Evolutionary conservation across 1,140 invertebrate species (phyloP).

Genomic region (Mesaphorura yosii): DNA sequence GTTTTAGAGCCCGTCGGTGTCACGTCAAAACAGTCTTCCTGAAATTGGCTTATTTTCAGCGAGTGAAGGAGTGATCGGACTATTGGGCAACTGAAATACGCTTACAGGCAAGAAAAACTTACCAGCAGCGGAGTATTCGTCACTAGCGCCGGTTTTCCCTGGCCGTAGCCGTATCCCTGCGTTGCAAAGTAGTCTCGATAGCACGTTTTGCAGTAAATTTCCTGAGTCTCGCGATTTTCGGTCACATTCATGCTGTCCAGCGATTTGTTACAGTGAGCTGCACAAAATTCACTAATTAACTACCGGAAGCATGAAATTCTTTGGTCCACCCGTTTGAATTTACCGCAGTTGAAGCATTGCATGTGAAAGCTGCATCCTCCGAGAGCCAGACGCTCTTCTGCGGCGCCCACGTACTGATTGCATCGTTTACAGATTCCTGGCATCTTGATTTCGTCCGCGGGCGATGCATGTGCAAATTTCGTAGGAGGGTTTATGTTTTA

Average conservation of each 20-base stretch:
- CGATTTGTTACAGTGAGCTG: conserved; percentile 9
- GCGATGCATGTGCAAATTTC: too few species aligned
- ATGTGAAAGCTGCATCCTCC: conserved; percentile 2
- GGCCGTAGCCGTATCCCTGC: conserved; percentile 12
- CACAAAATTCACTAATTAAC: not conserved
- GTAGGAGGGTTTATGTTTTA: too few species aligned
- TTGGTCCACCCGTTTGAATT: not conserved
- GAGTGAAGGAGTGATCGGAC: not conserved
- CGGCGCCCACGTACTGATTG: conserved; percentile 3
- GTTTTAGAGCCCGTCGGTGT: not conserved
- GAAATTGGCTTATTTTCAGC: not conserved
- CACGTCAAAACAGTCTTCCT: not conserved
- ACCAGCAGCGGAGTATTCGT: not conserved
- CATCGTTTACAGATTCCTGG: conserved; percentile 10
- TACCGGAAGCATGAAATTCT: not conserved
- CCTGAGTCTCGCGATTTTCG: conserved; percentile 9
- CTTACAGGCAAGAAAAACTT: not conserved
- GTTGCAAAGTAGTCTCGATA: conserved; percentile 6
- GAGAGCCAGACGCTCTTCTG: conserved; percentile 12
- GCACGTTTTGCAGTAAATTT: conserved; percentile 16
- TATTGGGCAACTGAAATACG: not conserved
- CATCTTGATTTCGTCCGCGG: too few species aligned
- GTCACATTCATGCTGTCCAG: conserved; percentile 6
- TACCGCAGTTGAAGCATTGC: conserved; percentile 15
- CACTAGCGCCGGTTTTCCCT: conserved; percentile 6